Percentiles rank a stretch among this genome's conserved stretches.
These are phyloP conservation scores for Apis dorsata DNA, from an alignment of 1,140 invertebrate species.

Conservation along the genomic window DNA sequence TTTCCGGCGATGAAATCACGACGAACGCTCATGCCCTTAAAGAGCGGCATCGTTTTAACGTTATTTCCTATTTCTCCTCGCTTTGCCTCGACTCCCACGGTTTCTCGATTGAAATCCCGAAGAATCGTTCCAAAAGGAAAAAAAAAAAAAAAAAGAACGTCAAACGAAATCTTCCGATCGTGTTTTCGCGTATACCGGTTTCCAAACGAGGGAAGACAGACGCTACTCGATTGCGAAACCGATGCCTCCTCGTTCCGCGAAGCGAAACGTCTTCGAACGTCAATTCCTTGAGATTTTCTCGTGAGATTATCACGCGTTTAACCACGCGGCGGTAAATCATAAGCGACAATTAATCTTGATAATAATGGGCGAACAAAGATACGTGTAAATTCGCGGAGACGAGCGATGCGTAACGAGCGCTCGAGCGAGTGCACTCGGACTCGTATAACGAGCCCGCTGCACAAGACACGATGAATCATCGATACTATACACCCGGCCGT, in stretches of 20 bases:
- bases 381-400: neutral
- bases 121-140: no score
- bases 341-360: neutral
- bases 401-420: neutral
- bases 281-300: neutral
- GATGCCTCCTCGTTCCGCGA: neutral
- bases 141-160: no score
- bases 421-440: neutral
- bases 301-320: neutral
- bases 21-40: no score
- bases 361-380: neutral
- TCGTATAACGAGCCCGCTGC: neutral
- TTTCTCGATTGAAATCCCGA: no score
- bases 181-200: neutral
- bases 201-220: neutral
- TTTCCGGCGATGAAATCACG: neutral
- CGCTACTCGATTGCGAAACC: neutral
- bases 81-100: no score
- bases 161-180: neutral
- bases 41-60: no score
- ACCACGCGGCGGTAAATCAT: neutral
- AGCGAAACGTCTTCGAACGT: neutral
- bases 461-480: constrained; percentile 19
- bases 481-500: neutral
- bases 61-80: no score